Evolutionary conservation across 64 coral and sea anemone species (phyloP), one percentile per base, ranked within the genome.

Genomic region (Orbicella faveolata): DNA sequence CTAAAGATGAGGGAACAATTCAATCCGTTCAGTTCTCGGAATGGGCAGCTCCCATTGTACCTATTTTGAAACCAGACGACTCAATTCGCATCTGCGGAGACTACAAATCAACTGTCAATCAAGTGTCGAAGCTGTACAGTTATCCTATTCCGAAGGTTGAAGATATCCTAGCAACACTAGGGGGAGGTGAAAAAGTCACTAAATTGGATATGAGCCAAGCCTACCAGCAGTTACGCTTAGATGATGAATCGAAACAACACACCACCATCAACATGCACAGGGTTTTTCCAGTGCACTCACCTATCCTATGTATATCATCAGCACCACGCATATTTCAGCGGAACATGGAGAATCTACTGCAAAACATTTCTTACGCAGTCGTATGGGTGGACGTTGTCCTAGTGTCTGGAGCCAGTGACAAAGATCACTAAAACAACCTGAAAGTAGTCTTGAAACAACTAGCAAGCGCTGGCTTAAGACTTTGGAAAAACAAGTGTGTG

Each of bases 41-140:
- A 23, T 92, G 90, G 90, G 90, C 90, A 12, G 76, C 79, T 4
- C 92, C 83, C 53, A 74, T 90, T 79, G 88, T 94, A 35, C 88
- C 89, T 21, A 76, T 94, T 23, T 12, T 70, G 12, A 90, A 90
- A 87, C 30, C 30, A 30, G 30, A 30, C 30, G 30, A 30, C 30
- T 30, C 30, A 30, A 30, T 30, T 30, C 30, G 30, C 30, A 30
- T 30, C 30, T 30, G 30, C 30, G 30, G 30, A 0, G 30, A 30
- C 30, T 30, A 30, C 30, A 30, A 30, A 30, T 30, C 30, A 30
- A 30, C 30, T 30, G 30, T 30, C 30, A 30, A 30, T 30, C 30
- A 30, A 30, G 30, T 30, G 30, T 30, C 30, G 30, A 30, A 30
- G 30, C 30, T 30, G 30, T 2, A 57, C 2, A 57, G 54, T 57